These are phyloP conservation scores for Bettongia penicillata DNA, from an alignment of 2,113 vertebrate genomes.

Conservation along the genomic window DNA sequence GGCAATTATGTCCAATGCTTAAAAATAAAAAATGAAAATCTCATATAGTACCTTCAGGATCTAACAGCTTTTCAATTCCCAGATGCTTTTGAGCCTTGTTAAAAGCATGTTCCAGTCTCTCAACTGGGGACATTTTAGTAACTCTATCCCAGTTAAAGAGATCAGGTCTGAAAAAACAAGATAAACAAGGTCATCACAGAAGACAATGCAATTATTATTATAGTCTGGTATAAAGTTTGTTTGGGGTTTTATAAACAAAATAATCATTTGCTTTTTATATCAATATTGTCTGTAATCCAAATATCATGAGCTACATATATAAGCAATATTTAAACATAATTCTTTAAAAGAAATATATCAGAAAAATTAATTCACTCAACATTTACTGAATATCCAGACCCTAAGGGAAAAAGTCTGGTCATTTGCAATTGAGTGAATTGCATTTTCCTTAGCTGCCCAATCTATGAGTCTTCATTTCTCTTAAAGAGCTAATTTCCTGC, in stretches of 20 bases:
- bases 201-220: background rate
- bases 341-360: background rate
- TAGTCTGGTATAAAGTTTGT: background rate
- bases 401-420: background rate
- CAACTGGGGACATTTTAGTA: slow-evolving; percentile 84
- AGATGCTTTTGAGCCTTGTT: slow-evolving; percentile 91
- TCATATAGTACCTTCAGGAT: slow-evolving; percentile 92
- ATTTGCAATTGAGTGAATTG: background rate
- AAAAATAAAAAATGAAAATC: slow-evolving; percentile 35
- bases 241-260: background rate
- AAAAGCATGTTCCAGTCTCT: slow-evolving; percentile 95
- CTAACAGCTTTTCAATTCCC: slow-evolving; percentile 94
- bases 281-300: background rate
- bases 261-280: slow-evolving; percentile 12
- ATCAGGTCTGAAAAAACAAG: slow-evolving; percentile 88
- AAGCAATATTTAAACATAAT: background rate
- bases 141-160: slow-evolving; percentile 93
- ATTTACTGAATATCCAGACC: background rate
- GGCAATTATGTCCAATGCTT: background rate
- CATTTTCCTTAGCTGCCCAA: background rate
- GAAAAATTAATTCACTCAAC: background rate
- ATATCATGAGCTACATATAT: background rate
- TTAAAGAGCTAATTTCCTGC: background rate
- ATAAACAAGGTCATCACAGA: slow-evolving; percentile 42
- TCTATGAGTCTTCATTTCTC: background rate